Conservation (phyloP, 2,888 invertebrate genomes). For the Miltochrista miniata region DNA sequence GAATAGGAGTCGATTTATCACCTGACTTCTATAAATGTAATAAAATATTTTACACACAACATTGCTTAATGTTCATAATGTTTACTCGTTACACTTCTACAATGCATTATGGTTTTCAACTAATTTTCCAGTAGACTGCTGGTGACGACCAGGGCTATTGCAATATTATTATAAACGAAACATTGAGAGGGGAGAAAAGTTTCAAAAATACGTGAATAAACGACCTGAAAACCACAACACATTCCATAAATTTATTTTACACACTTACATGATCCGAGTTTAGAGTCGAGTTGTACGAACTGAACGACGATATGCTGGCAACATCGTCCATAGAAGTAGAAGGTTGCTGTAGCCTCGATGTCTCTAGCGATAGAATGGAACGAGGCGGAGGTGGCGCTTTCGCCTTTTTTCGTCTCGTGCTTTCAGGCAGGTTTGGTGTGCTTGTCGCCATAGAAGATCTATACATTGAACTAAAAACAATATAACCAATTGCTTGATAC, state of each 20-base stretch:
- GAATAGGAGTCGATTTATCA: conserved; percentile 73
- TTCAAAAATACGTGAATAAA: too few relatives aligned
- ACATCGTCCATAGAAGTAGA: conserved; percentile 72
- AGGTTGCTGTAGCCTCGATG: conserved; percentile 40
- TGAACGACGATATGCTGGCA: conserved; percentile 72
- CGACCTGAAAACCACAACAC: too few relatives aligned
- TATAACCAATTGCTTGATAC: background rate
- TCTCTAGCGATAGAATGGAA: conserved; percentile 39
- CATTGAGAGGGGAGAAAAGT: too few relatives aligned
- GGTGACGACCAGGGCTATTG: too few relatives aligned
- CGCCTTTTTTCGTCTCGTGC: conserved; percentile 84
- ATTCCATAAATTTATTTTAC: too few relatives aligned
- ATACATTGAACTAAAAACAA: conserved; percentile 57
- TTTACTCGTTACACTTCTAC: too few relatives aligned
- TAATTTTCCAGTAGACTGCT: too few relatives aligned
- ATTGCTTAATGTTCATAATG: too few relatives aligned
- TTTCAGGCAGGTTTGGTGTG: conserved; percentile 71
- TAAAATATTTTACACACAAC: background rate
- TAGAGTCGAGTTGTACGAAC: conserved; percentile 71
- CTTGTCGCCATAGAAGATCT: conserved; percentile 67
- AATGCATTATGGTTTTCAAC: too few relatives aligned
- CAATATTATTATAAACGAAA: too few relatives aligned
- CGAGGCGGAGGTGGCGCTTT: conserved; percentile 87
- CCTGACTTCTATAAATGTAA: conserved; percentile 53
- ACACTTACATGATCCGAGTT: conserved; percentile 66